Base-by-base conservation (phyloP, 2,797 vertebrate genomes). In the Enteromius radiatus region DNA sequence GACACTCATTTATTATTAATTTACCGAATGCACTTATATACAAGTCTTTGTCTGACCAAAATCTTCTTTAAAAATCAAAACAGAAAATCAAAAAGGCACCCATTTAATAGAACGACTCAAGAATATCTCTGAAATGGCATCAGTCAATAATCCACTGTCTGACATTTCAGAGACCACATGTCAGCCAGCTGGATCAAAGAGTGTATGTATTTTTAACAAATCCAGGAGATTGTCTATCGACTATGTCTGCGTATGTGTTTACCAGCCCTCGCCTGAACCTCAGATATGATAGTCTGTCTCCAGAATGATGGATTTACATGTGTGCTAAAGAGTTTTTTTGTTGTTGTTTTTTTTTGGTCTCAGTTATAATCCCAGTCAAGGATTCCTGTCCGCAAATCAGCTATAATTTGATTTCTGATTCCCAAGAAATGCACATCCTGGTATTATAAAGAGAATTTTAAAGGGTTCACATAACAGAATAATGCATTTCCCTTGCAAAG, bases 91-190 rank as follows among this genome's bases (percentile, higher is more conserved):
- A 54, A 79, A 41, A 68, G 8, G 31, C 33, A 23, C 43, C 56
- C 1, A 41, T 67, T 64, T 67, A 21, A 49, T 6, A 36, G 63
- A 49, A 68, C 17, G 31, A 14, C 63, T 68, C 31, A 21, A 52
- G 43, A 21, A 26, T 80, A 59, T 80, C 47, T 28, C 64, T 80
- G 67, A 80, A 70, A 80, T 52, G 65, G 49, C 74, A 49, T 59
- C 61, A 68, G 81, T 78, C 69, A 63, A 75, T 84, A 82, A 84
- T 78, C 77, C 78, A 81, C 78, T 69, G 38, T 63, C 47, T 84
- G 73, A 82, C 78, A 78, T 80, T 81, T 82, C 41, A 38, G 67
- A 84, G 69, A 65, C 45, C 31, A 67, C 79, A 74, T 52, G 63
- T 59, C 63, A 75, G 33, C 38, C 49, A 23, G 63, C 15, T 41